phyloP scores from a whole-genome alignment of 2,113 vertebrate species.

The Pelodiscus sinensis region DNA sequence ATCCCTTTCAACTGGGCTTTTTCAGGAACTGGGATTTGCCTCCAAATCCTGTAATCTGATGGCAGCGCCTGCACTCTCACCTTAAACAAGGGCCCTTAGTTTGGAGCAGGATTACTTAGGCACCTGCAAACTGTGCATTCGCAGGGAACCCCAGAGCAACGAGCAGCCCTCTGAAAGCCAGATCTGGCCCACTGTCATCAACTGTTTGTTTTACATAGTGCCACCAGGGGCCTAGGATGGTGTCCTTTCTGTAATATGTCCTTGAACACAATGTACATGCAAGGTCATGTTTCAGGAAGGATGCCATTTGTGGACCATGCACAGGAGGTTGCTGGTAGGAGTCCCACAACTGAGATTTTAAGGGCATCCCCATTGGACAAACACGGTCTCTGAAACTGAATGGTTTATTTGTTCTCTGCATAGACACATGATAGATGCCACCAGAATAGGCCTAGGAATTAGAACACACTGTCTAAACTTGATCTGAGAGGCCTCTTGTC shows the following conservation, averaged over 20 bases:
- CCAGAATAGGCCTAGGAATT: neutral
- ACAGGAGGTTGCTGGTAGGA: neutral
- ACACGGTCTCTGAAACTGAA: neutral
- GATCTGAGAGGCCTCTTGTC: neutral
- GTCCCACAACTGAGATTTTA: neutral
- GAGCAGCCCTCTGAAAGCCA: neutral
- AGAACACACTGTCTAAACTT: neutral
- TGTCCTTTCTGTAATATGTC: neutral
- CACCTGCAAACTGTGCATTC: neutral
- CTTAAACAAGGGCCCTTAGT: neutral
- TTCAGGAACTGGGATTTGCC: neutral
- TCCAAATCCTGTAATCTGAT: neutral
- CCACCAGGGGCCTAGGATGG: neutral
- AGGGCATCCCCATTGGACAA: neutral
- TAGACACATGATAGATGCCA: rapidly evolving
- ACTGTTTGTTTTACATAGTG: neutral
- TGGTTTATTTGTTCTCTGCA: neutral
- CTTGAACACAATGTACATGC: neutral
- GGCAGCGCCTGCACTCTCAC: neutral
- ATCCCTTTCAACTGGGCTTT: neutral
- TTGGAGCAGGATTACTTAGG: neutral
- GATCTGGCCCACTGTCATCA: neutral
- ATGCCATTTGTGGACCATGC: neutral
- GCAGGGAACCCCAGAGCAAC: neutral
- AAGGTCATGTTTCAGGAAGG: neutral